These are phyloP conservation scores for Tenthredo notha DNA, from an alignment of 2,888 invertebrate species.

Conservation along the genomic window DNA sequence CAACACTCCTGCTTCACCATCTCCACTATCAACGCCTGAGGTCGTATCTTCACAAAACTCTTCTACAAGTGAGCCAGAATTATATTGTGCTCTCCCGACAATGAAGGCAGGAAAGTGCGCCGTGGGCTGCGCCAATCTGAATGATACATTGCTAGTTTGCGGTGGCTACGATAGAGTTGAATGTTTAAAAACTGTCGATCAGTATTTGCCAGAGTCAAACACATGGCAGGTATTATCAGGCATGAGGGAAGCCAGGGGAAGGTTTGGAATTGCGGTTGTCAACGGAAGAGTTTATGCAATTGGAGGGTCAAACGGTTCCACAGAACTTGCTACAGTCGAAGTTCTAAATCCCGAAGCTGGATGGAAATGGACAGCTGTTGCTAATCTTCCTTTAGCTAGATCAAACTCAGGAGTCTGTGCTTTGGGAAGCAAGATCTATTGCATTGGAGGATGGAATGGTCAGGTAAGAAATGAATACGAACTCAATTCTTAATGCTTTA, in stretches of 20 bases:
- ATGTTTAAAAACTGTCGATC: conserved; percentile 88
- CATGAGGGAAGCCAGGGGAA: conserved; percentile 88
- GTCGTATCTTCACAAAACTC: conserved; percentile 61
- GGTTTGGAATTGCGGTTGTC: conserved; percentile 88
- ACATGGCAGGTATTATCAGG: conserved; percentile 85
- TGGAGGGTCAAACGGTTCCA: conserved; percentile 91
- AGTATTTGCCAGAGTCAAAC: conserved; percentile 86
- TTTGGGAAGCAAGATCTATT: conserved; percentile 84
- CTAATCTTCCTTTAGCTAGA: conserved; percentile 77
- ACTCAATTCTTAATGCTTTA: background rate
- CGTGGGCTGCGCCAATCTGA: conserved; percentile 86
- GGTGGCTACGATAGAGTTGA: conserved; percentile 93
- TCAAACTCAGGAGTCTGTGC: conserved; percentile 82
- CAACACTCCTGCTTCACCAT: conserved; percentile 74
- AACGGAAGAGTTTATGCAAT: conserved; percentile 87
- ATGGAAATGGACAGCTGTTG: conserved; percentile 78
- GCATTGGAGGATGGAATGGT: conserved; percentile 91
- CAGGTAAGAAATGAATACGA: conserved; percentile 70
- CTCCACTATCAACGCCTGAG: conserved; percentile 61
- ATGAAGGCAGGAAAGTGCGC: conserved; percentile 88
- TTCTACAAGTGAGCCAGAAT: conserved; percentile 80
- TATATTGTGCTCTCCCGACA: conserved; percentile 81
- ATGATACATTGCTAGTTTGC: conserved; percentile 87
- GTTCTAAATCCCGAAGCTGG: conserved; percentile 79
- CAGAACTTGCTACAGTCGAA: conserved; percentile 88